phyloP scores from a whole-genome alignment of 2,888 invertebrate genomes.

The Melieria omissa region DNA sequence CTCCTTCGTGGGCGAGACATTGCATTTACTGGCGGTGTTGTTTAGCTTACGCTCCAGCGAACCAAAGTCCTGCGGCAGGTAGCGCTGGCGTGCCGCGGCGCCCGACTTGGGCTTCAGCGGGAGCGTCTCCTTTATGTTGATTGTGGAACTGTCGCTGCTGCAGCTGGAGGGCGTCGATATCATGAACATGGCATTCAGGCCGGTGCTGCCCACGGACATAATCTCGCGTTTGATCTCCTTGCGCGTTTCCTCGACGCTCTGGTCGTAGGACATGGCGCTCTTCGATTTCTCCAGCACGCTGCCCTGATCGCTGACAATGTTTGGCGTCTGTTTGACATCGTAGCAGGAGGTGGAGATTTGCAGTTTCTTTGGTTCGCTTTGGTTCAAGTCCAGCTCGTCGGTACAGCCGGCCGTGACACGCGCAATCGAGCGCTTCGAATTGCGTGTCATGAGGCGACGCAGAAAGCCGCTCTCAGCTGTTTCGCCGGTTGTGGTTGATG shows the following conservation, averaged over 20 bases:
- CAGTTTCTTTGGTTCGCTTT: slow-evolving; percentile 57
- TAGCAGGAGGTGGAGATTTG: slow-evolving; percentile 49
- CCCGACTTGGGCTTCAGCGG: slow-evolving; percentile 66
- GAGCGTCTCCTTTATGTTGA: slow-evolving; percentile 28
- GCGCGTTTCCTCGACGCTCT: slow-evolving; percentile 57
- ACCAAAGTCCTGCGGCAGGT: slow-evolving; percentile 70
- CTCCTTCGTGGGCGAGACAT: too few species aligned
- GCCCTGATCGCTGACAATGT: slow-evolving; percentile 38
- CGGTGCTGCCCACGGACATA: slow-evolving; percentile 70
- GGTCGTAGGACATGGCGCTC: slow-evolving; percentile 55
- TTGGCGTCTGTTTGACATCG: slow-evolving; percentile 13
- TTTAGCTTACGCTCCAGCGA: slow-evolving; percentile 35
- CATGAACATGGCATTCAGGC: slow-evolving; percentile 60
- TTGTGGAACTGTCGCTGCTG: not conserved
- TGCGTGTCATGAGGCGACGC: slow-evolving; percentile 75
- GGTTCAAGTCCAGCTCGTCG: slow-evolving; percentile 58
- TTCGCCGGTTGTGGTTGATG: slow-evolving; percentile 37
- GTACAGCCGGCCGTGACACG: slow-evolving; percentile 56
- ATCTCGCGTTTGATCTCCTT: slow-evolving; percentile 66
- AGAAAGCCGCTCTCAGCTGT: slow-evolving; percentile 72
- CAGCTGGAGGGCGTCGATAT: slow-evolving; percentile 43
- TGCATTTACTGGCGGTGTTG: not conserved
- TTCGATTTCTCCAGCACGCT: slow-evolving; percentile 52
- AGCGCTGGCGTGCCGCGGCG: slow-evolving; percentile 70
- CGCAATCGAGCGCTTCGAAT: slow-evolving; percentile 78